These are phyloP conservation scores for Chloebia gouldiae DNA, from an alignment of 2,113 vertebrate species.

Conservation along the genomic window DNA sequence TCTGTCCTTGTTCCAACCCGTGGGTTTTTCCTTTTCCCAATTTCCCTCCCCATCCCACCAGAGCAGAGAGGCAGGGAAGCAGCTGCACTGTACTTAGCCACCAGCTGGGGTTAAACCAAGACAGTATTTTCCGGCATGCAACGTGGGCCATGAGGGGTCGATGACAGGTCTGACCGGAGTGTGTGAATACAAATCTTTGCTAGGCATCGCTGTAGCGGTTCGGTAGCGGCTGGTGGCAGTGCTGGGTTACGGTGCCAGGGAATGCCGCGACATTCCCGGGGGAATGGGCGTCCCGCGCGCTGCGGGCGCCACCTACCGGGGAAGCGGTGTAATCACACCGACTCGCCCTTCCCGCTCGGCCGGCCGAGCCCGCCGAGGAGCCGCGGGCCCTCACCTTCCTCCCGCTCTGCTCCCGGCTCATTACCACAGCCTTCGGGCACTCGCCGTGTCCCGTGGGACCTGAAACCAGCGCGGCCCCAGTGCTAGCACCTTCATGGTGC, in stretches of 20 bases:
- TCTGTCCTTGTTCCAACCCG: not conserved
- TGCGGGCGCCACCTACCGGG: not conserved
- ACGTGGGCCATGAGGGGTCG: not conserved
- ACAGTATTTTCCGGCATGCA: not conserved
- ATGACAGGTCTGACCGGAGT: not conserved
- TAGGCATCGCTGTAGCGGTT: accelerated
- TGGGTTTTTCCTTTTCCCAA: accelerated
- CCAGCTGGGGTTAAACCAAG: not conserved
- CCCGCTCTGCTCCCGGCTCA: not conserved
- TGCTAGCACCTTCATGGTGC: not conserved
- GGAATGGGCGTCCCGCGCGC: not conserved
- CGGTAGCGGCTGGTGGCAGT: accelerated
- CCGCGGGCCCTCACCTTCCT: accelerated
- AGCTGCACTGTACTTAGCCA: not conserved
- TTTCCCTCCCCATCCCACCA: not conserved
- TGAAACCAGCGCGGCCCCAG: not conserved
- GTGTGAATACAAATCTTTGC: not conserved
- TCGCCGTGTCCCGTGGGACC: accelerated
- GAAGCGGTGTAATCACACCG: not conserved
- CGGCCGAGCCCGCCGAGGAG: accelerated
- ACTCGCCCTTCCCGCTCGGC: not conserved
- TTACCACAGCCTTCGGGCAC: not conserved
- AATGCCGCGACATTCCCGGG: not conserved
- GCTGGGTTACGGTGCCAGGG: not conserved
- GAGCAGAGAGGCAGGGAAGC: not conserved